Percentiles rank a stretch among this genome's conserved stretches.
Evolutionary conservation across 1,140 invertebrate species (phyloP).

Genomic region (Nasonia longicornis): DNA sequence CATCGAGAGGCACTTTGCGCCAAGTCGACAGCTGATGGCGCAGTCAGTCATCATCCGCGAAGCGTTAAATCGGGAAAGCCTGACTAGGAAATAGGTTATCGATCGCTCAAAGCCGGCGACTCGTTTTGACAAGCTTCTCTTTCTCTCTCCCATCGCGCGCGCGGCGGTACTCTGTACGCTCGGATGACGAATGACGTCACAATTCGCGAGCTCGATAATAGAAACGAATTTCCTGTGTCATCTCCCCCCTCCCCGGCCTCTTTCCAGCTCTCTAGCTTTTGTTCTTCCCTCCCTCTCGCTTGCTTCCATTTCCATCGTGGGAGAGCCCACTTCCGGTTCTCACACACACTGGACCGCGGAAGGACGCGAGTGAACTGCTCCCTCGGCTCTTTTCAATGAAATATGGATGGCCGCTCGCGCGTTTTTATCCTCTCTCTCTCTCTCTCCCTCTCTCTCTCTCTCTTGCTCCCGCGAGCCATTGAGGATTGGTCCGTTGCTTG

Average conservation of each 20-base stretch:
- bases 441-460: not conserved
- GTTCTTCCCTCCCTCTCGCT: conserved; percentile 25
- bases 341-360: conserved; percentile 33
- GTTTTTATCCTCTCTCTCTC: conserved; percentile 10
- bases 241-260: conserved; percentile 46
- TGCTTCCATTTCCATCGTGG: conserved; percentile 32
- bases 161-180: not conserved
- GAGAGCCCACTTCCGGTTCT: conserved; percentile 49
- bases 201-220: conserved; percentile 53
- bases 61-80: conserved; percentile 55
- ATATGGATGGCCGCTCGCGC: conserved; percentile 44
- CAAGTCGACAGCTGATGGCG: conserved; percentile 23
- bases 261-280: conserved; percentile 36
- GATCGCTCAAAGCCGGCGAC: conserved; percentile 49
- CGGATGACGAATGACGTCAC: conserved; percentile 45
- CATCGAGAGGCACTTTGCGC: not conserved
- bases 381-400: conserved; percentile 47
- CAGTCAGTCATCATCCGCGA: conserved; percentile 39
- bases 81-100: conserved; percentile 61
- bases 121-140: conserved; percentile 52
- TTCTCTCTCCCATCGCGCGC: not conserved
- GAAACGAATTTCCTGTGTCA: conserved; percentile 58
- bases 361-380: conserved; percentile 9
- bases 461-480: not conserved
- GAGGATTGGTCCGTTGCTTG: not conserved